Evolutionary conservation across 2,113 vertebrate genomes (phyloP).

Genomic region (Piaya cayana): DNA sequence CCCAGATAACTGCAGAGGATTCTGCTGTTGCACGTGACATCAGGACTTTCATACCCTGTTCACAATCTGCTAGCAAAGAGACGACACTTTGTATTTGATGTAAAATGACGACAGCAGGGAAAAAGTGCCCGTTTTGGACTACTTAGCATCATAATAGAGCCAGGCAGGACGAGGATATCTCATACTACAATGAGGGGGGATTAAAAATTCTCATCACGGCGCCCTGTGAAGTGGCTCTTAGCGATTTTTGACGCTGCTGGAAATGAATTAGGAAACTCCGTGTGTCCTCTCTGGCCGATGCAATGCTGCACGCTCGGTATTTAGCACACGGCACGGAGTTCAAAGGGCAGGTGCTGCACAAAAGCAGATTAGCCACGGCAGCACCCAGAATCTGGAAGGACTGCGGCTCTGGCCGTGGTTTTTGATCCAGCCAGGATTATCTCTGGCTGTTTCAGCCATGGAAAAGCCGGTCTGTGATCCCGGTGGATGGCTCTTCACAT

Average conservation of each 20-base stretch:
- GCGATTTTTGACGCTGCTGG: not conserved
- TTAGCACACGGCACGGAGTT: not conserved
- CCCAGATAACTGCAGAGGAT: not conserved
- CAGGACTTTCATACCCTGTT: not conserved
- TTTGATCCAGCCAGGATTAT: not conserved
- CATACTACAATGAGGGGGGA: not conserved
- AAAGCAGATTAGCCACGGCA: not conserved
- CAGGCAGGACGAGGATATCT: not conserved
- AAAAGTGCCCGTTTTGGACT: not conserved
- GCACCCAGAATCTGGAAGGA: not conserved
- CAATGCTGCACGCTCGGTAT: fast-evolving
- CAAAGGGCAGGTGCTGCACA: not conserved
- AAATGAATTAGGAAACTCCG: not conserved
- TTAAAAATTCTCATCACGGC: not conserved
- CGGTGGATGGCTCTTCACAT: constrained; percentile 5
- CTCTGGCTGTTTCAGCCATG: not conserved
- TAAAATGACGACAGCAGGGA: not conserved
- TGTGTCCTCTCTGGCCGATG: not conserved
- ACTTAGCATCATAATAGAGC: constrained; percentile 15
- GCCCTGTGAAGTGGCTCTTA: not conserved
- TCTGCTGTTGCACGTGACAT: not conserved
- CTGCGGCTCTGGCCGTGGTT: fast-evolving
- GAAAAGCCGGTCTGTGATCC: not conserved
- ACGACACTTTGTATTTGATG: not conserved
- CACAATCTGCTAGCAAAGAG: not conserved